Base-by-base conservation (phyloP, 2,113 vertebrate genomes). In the Nannobrachium achirus region DNA sequence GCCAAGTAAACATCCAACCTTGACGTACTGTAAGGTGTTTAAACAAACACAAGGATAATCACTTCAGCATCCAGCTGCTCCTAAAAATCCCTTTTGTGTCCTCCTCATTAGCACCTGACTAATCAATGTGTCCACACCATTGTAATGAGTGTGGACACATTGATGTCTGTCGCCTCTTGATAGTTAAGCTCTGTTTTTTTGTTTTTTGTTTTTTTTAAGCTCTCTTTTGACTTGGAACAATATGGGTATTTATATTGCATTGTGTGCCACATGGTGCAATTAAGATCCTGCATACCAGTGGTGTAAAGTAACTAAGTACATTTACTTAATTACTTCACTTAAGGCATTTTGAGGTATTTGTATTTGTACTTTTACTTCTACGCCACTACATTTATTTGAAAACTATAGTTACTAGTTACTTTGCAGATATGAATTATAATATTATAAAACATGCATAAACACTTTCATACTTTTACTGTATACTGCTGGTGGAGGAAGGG, bases 221-320 rank as follows among this genome's bases (percentile, higher is more conserved):
- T 14, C 45, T 50, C 71, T 80, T 76, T 83, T 75, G 41, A 57
- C 15, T 48, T 55, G 53, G 38, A 63, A 42, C 25, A 25, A 25
- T 49, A 50, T 75, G 19, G 61, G 42, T 55, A 68, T 51, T 67
- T 71, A 66, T 79, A 82, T 66, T 33, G 20, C 20, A 25, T 65
- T 11, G 38, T 42, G 56, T 73, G 67, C 71, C 73, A 19, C 20
- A 15, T 39, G 73, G 69, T 69, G 78, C 25, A 79, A 78, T 87
- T 80, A 75, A 63, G 4, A 25, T 42, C 11, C 15, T 46, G 40
- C 41, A 14, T 46, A 25, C 20, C 20, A n/a, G n/a, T n/a, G n/a
- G n/a, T n/a, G n/a, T n/a, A n/a, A n/a, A n/a, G n/a, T n/a, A n/a
- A n/a, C n/a, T n/a, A n/a, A n/a, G n/a, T n/a, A n/a, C n/a, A n/a